Evolutionary conservation across 2,113 vertebrate genomes (phyloP).

Genomic region (Mormyrus iriodes): DNA sequence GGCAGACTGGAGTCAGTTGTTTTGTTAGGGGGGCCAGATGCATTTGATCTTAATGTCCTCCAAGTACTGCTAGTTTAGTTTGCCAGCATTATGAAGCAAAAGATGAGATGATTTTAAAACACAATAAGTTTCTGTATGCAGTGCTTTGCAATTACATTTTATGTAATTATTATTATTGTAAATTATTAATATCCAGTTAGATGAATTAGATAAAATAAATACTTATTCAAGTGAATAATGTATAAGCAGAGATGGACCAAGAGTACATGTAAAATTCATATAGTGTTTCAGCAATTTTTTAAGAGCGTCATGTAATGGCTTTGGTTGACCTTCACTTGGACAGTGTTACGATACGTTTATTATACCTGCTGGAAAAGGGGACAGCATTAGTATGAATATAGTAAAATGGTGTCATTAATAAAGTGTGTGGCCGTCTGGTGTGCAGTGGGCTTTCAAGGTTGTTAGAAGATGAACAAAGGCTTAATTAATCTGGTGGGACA

Average conservation of each 20-base stretch:
- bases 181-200: no score
- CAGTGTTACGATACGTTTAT: neutral
- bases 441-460: conserved; percentile 13
- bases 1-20: no score
- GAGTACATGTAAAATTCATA: neutral
- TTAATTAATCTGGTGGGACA: conserved; percentile 14
- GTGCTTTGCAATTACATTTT: no score
- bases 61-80: no score
- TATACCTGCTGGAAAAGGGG: neutral
- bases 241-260: neutral
- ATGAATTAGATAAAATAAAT: neutral
- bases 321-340: neutral
- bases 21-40: no score
- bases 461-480: conserved; percentile 8
- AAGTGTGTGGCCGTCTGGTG: neutral
- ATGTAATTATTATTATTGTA: no score
- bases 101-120: no score
- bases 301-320: neutral
- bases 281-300: neutral
- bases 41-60: no score
- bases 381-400: neutral
- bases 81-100: no score
- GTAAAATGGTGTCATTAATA: conserved; percentile 10
- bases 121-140: no score
- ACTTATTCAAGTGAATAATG: neutral